Evolutionary conservation across 2,888 invertebrate genomes (phyloP), one percentile per base, ranked within the genome.

Genomic region (Ametastegia equiseti): DNA sequence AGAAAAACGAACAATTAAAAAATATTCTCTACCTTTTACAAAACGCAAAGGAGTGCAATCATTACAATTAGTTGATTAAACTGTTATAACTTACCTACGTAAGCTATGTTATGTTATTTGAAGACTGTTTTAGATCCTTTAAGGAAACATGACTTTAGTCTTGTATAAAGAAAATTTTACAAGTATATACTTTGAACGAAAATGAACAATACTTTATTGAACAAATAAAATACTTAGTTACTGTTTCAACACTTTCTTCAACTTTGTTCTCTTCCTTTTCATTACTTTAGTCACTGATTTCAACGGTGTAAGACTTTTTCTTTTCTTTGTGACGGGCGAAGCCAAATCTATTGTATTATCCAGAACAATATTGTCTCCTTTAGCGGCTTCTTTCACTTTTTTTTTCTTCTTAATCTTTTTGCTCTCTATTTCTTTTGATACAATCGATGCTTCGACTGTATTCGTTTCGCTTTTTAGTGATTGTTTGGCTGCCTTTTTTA

Each of bases 71-170:
- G n/a, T n/a, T n/a, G n/a, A n/a, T n/a, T 27, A 19, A 19, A 45
- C 69, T 50, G 77, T 73, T 63, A 50, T 77, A 57, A 39, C 39
- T 65, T 36, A 36, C n/a, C 15, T 81, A 36, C 36, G 19, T 60
- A 80, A 45, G 79, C 45, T 47, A 39, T 13, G n/a, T 36, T 27
- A 5, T 45, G 2, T 77, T 30, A 54, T 75, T 47, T 77, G 1
- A 79, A 79, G 65, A 65, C 63, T 60, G 79, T 60, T 65, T 27
- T 47, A 60, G 45, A 60, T 60, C n/a, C 15, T 65, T 39, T 60
- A 65, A 80, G 47, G 19, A 39, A 50, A 67, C 23, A 19, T 47
- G 54, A 50, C 23, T 39, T 47, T 67, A 65, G 9, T 80, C 27
- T 47, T 27, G 50, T 50, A 33, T 47, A 30, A 65, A 19, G 0